Conservation (phyloP, 1,140 invertebrate genomes). For the Agrilus planipennis region DNA sequence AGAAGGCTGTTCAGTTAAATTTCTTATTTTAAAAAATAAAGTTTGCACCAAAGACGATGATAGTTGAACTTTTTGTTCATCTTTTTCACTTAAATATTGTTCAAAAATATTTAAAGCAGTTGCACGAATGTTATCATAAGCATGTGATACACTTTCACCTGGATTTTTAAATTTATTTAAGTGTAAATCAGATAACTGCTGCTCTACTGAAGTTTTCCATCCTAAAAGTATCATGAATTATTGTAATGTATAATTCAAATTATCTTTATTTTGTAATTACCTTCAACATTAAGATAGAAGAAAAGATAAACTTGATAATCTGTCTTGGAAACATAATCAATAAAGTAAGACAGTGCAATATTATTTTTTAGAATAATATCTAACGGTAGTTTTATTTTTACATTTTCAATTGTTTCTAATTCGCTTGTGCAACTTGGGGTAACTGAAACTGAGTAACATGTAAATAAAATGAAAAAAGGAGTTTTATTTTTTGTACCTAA, state of each 20-base stretch:
- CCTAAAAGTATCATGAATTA: constrained; percentile 36
- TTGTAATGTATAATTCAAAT: constrained; percentile 3
- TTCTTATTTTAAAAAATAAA: constrained; percentile 52
- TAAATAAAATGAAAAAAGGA: too few species aligned
- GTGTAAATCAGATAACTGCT: constrained; percentile 55
- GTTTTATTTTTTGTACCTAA: constrained; percentile 30
- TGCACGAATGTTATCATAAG: constrained; percentile 52
- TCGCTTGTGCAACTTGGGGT: neutral
- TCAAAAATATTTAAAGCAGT: constrained; percentile 71
- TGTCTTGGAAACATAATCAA: constrained; percentile 66
- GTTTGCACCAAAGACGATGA: constrained; percentile 52
- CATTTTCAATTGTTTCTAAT: constrained; percentile 41
- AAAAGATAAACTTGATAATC: constrained; percentile 65
- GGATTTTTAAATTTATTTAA: constrained; percentile 37
- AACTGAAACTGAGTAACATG: too few species aligned
- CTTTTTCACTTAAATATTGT: constrained; percentile 70
- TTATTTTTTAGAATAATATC: constrained; percentile 73
- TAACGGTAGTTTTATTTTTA: constrained; percentile 57
- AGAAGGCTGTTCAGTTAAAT: constrained; percentile 40
- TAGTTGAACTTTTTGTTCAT: constrained; percentile 50
- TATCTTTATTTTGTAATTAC: constrained; percentile 22
- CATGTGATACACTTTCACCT: constrained; percentile 33
- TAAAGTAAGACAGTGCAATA: constrained; percentile 67
- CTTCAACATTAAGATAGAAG: constrained; percentile 75
- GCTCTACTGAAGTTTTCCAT: constrained; percentile 65